Evolutionary conservation across 2,797 vertebrate species (phyloP).

Genomic region (Parauchenoglanis ngamensis): DNA sequence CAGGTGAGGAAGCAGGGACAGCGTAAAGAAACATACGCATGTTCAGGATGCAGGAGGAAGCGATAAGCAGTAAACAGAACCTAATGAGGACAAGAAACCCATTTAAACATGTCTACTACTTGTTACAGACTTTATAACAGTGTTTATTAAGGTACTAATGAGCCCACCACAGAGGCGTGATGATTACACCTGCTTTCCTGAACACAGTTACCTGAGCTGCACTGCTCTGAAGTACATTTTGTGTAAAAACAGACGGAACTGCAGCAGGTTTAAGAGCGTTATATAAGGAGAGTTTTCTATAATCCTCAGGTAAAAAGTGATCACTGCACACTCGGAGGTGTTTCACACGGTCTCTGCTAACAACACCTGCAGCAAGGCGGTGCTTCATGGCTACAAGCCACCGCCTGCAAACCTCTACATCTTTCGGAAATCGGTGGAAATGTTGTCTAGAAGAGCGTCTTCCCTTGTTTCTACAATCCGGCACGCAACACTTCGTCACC

Average conservation of each 20-base stretch:
- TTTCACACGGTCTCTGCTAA: constrained; percentile 13
- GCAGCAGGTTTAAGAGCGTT: background rate
- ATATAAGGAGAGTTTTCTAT: background rate
- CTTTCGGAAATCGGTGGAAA: constrained; percentile 19
- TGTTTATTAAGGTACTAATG: background rate
- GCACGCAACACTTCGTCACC: constrained; percentile 8
- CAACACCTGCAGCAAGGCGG: background rate
- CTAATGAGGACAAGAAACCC: background rate
- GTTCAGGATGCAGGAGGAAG: no score
- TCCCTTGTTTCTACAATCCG: background rate
- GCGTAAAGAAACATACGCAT: no score
- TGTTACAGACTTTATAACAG: background rate
- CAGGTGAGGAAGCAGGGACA: no score
- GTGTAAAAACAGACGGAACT: background rate
- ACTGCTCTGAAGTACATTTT: background rate
- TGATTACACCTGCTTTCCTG: no score
- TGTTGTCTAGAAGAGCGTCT: background rate
- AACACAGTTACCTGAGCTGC: no score
- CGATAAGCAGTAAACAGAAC: background rate
- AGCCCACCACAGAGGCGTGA: background rate
- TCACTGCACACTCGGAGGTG: constrained; percentile 18
- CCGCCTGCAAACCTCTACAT: background rate
- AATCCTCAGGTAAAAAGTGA: constrained; percentile 12
- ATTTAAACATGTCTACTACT: background rate
- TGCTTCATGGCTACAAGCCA: constrained; percentile 14